These are phyloP conservation scores for Siniperca scherzeri DNA, from an alignment of 2,797 vertebrate species.

Conservation along the genomic window DNA sequence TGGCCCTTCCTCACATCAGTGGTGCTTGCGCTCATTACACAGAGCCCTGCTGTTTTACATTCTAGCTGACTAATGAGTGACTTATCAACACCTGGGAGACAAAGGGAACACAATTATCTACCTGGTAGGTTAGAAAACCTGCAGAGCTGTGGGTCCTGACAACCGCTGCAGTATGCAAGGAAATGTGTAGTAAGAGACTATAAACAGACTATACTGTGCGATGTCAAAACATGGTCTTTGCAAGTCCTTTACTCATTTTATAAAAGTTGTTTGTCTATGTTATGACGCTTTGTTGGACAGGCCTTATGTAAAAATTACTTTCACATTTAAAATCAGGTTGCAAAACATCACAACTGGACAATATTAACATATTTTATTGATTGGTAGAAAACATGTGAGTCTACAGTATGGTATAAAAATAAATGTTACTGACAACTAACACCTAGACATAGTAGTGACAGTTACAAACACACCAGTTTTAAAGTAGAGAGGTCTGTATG, in stretches of 20 bases:
- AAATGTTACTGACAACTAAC: slow-evolving; percentile 43
- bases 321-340: neutral
- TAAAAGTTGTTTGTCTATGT: neutral
- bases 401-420: slow-evolving; percentile 42
- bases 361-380: slow-evolving; percentile 33
- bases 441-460: slow-evolving; percentile 13
- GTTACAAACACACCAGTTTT: slow-evolving; percentile 20
- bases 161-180: neutral
- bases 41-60: slow-evolving; percentile 4
- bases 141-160: neutral
- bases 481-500: neutral
- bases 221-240: neutral
- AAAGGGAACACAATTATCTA: slow-evolving; percentile 16
- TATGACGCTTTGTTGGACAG: neutral
- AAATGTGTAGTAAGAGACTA: neutral
- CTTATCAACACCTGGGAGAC: slow-evolving; percentile 8
- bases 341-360: neutral
- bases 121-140: neutral
- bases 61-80: slow-evolving; percentile 20
- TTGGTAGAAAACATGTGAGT: slow-evolving; percentile 50
- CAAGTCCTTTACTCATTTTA: neutral
- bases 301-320: neutral
- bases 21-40: neutral
- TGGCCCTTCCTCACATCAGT: neutral
- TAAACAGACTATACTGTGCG: neutral